Base-by-base conservation (phyloP, 2,797 vertebrate species). In the Ptychadena robeensis region DNA sequence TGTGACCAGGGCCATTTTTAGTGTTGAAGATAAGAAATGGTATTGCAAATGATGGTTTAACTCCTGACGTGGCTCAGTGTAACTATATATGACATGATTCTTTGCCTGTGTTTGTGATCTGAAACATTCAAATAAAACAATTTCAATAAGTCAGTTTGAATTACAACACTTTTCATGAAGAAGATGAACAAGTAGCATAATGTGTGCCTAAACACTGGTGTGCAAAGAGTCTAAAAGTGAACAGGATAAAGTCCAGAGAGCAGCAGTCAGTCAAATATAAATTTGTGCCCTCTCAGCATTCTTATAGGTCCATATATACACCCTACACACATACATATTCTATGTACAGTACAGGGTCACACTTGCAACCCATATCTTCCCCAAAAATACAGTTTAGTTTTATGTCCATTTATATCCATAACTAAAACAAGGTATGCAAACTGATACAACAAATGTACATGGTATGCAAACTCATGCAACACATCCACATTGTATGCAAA, bases 201-300 rank as follows among this genome's bases (percentile, higher is more conserved):
- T 0, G 44, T 5, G 4, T 7, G 44, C 44, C 48, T 75, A 75
- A 27, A 76, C 2, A 40, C 3, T 18, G n/a, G 8, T 77, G 38
- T 65, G 37, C 32, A 76, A 35, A 40, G 22, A 12, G 10, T 3
- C 30, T 53, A 64, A 66, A 77, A 78, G 75, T 22, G 22, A 30
- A 78, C 38, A 67, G 64, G 66, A 48, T 78, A 78, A 78, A 78
- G 74, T 77, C 48, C 74, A 77, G 14, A 31, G 64, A 64, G 30
- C 64, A 34, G 64, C 38, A 67, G 9, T 67, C 6, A 27, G 63
- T 78, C 30, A 78, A 38, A 44, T 53, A 53, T 53, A 48, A 69
- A 30, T 32, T 67, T 32, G 15, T 68, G 32, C 14, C 35, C 37
- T 32, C 32, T 69, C 30, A 18, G 27, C 40, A 57, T 78, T 78